Evolutionary conservation across 2,797 vertebrate species (phyloP), one percentile per base, ranked within the genome.

Genomic region (Acanthis flammea): DNA sequence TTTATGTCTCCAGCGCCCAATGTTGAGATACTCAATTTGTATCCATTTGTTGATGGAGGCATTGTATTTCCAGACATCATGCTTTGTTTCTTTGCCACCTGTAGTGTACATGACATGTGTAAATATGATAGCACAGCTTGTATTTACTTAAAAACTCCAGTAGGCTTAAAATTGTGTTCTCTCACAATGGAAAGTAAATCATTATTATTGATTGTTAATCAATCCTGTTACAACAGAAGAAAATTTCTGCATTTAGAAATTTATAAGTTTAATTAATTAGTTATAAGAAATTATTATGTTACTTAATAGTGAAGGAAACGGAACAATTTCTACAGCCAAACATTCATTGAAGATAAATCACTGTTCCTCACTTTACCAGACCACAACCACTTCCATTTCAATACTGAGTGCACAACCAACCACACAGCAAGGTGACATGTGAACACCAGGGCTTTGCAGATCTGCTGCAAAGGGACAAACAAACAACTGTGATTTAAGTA

Each of bases 41-140:
- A 99, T 99, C 99, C 99, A 99, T 86, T 99, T 99, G 97, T 99
- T 99, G 91, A 99, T 98, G 10, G 99, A 99, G 3, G 99, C 99
- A 0, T 99, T 99, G 67, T 99, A 99, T 97, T 99, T 99, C 99
- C 99, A 99, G 27, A 99, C 99, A 58, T 99, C 99, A 2, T 99
- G 98, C 81, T 99, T 98, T 54, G 99, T 99, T 98, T 99, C 99
- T 96, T 99, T 99, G 78, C 99, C 99, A 96, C 99, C 99, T 99
- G 93, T 30, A 95, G 88, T 23, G 65, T 44, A 97, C 23, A 12
- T 7, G 71, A 80, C 19, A 77, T 2, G 10, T n/a, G 33, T 80
- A 42, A 94, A 48, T 84, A 81, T 2, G 41, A 73, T 19, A 63
- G 53, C 22, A 55, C 16, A 45, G 37, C 25, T 58, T 68, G 42